Conservation (phyloP, 2,888 invertebrate genomes). For the Acronicta psi region DNA sequence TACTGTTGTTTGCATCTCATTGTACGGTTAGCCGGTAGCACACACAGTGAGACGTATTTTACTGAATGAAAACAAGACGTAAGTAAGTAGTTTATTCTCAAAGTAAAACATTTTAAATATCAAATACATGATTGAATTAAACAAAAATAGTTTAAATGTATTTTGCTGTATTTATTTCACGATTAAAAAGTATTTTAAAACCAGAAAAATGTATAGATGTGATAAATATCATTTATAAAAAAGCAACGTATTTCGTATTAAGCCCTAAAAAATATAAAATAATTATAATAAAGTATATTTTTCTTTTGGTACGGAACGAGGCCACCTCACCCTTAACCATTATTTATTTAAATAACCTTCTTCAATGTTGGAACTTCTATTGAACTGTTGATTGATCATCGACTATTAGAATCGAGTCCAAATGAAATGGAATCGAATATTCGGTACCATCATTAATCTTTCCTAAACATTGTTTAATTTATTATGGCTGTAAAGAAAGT, state of each 20-base stretch:
- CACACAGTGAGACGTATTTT: background rate
- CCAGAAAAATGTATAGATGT: no score
- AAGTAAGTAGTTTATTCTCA: no score
- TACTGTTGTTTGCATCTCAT: slow-evolving; percentile 20
- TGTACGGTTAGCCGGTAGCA: slow-evolving; percentile 18
- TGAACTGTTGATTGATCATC: slow-evolving; percentile 72
- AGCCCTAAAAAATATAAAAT: no score
- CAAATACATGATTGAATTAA: no score
- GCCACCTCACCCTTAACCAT: slow-evolving; percentile 7
- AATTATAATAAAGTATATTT: no score
- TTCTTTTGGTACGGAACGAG: slow-evolving; percentile 32
- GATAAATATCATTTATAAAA: no score
- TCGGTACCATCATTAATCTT: slow-evolving; percentile 72
- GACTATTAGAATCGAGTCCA: slow-evolving; percentile 66
- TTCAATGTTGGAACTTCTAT: slow-evolving; percentile 53
- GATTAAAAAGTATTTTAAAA: no score
- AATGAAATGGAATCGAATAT: slow-evolving; percentile 67
- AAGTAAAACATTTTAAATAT: no score
- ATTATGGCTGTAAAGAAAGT: slow-evolving; percentile 52
- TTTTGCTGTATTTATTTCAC: no score
- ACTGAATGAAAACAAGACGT: no score
- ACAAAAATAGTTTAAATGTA: no score
- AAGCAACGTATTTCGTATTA: no score
- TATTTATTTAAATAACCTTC: slow-evolving; percentile 55
- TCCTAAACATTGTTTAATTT: slow-evolving; percentile 64